Evolutionary conservation across 2,113 vertebrate species (phyloP).

Genomic region (Camelus bactrianus): DNA sequence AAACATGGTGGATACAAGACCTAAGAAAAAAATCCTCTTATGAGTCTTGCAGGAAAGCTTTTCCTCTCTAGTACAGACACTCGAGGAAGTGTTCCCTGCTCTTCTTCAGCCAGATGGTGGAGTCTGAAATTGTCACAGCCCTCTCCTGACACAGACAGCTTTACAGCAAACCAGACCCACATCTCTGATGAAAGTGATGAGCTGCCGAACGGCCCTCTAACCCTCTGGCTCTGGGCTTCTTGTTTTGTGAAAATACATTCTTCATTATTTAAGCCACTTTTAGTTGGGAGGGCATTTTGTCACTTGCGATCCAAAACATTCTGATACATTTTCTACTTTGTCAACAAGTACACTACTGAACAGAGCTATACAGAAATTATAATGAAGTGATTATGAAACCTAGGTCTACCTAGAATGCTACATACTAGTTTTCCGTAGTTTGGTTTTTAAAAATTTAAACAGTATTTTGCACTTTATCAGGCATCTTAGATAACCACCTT

Average conservation of each 20-base stretch:
- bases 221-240: not conserved
- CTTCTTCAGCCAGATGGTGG: not conserved
- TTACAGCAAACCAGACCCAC: not conserved
- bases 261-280: conserved; percentile 21
- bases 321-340: not conserved
- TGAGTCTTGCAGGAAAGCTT: not conserved
- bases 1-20: not conserved
- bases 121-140: not conserved
- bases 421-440: conserved; percentile 5
- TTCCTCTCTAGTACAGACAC: not conserved
- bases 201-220: not conserved
- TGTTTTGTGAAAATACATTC: not conserved
- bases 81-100: not conserved
- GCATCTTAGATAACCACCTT: not conserved
- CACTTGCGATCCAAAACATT: not conserved
- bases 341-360: not conserved
- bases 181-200: not conserved
- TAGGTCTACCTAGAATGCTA: not conserved
- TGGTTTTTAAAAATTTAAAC: not conserved
- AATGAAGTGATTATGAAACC: conserved; percentile 25
- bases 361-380: not conserved
- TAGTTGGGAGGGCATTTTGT: not conserved
- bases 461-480: conserved; percentile 6
- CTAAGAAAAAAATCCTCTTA: not conserved
- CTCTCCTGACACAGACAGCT: not conserved